Evolutionary conservation across 2,797 vertebrate species (phyloP), one percentile per base, ranked within the genome.

Genomic region (Botia almorhae): DNA sequence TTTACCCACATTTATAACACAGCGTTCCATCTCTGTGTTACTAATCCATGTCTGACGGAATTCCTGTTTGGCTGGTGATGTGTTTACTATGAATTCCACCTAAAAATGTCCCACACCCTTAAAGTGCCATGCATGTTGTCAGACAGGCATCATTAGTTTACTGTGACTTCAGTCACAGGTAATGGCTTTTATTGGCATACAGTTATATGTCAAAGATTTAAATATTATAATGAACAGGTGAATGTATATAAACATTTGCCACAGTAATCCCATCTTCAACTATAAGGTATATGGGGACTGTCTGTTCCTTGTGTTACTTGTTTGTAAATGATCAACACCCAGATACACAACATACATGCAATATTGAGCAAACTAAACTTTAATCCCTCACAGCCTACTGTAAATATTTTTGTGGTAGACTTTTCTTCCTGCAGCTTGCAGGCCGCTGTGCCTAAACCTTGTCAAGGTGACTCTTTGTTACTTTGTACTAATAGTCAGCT

Each of bases 1-100:
- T 65, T 65, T 65, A 65, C 61, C 29, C 61, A 36, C 29, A 33
- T 33, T 64, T 7, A 17, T 33, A n/a, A 65, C 8, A 65, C n/a
- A 10, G 16, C 19, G 33, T 65, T n/a, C 63, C 2, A 7, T 17
- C 33, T 12, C 8, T 36, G 33, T 39, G 63, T n/a, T 65, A 65
- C 17, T 65, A 17, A 16, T n/a, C 11, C 17, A 39, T 36, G 63
- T 65, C 5, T 64, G 19, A 21, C 8, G 61, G 61, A 33, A 36
- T n/a, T 63, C 17, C 5, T 64, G 61, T 64, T 64, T 65, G 63
- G 63, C 33, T 65, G 16, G 33, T 65, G 33, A 33, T 3, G 33
- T 33, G 17, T 43, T 39, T 10, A 17, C 26, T 33, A 64, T 33
- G 29, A 64, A n/a, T 14, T 64, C 61, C 61, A 39, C 63, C 63